phyloP scores from a whole-genome alignment of 2,888 invertebrate genomes.

The Pseudoips prasinana region DNA sequence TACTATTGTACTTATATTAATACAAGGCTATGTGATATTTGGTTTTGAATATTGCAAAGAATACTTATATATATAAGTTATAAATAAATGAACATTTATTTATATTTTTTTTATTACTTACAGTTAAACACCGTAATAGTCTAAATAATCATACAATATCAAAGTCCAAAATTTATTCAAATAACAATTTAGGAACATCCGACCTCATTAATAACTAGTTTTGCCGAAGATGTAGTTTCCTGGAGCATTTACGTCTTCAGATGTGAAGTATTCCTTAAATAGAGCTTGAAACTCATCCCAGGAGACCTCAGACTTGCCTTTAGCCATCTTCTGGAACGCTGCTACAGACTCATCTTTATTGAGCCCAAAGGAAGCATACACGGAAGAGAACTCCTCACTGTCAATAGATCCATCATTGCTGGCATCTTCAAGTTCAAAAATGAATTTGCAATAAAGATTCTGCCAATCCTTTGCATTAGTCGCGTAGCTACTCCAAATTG shows the following conservation, averaged over 20 bases:
- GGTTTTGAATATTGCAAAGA: no score
- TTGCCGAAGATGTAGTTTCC: conserved; percentile 88
- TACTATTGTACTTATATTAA: no score
- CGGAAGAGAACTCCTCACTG: conserved; percentile 89
- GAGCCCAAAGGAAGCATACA: conserved; percentile 90
- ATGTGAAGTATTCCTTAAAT: conserved; percentile 87
- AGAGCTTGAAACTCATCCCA: conserved; percentile 89
- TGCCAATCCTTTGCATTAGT: conserved; percentile 89
- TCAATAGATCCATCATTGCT: conserved; percentile 90
- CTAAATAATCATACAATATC: no score
- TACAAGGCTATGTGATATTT: no score
- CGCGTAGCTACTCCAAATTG: conserved; percentile 86
- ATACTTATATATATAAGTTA: no score
- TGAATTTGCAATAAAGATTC: conserved; percentile 90
- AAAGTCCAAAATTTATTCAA: no score
- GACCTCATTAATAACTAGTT: conserved; percentile 36
- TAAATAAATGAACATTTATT: no score
- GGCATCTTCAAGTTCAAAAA: conserved; percentile 93
- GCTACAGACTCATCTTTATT: conserved; percentile 86
- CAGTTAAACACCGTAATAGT: no score
- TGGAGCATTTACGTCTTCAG: conserved; percentile 74
- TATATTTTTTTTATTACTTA: no score
- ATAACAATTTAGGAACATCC: neutral
- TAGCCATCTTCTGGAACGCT: conserved; percentile 90
- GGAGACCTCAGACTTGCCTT: conserved; percentile 87